These are phyloP conservation scores for Agelas oroides DNA, from an alignment of 37 sponge, comb jelly and placozoan genomes.

Conservation along the genomic window DNA sequence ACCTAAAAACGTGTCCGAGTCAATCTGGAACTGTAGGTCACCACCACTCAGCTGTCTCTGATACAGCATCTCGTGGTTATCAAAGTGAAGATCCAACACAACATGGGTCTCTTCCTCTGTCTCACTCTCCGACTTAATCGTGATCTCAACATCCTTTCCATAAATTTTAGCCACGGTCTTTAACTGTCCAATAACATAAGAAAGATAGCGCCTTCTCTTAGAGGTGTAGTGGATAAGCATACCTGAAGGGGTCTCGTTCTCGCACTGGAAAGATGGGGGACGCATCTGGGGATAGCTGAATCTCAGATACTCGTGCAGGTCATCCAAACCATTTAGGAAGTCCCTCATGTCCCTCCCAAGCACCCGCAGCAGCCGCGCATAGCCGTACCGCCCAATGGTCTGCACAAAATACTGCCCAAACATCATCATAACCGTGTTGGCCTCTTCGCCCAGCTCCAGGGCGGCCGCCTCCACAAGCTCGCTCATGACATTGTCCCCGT, in stretches of 20 bases:
- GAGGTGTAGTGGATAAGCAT: constrained; percentile 70
- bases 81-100: constrained; percentile 57
- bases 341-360: constrained; percentile 70
- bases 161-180: constrained; percentile 57
- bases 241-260: constrained; percentile 46
- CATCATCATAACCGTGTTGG: constrained; percentile 48
- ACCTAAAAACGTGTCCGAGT: constrained; percentile 34
- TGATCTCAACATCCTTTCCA: constrained; percentile 43
- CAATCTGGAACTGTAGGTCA: neutral
- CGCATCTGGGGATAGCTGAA: constrained; percentile 73
- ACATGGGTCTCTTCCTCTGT: constrained; percentile 25
- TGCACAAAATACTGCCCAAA: constrained; percentile 70
- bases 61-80: constrained; percentile 39
- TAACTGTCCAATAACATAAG: constrained; percentile 71
- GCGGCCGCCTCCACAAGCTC: constrained; percentile 57
- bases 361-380: constrained; percentile 65
- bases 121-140: constrained; percentile 6
- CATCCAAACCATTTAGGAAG: constrained; percentile 71
- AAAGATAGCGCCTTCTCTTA: constrained; percentile 40
- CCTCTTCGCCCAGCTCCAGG: constrained; percentile 42
- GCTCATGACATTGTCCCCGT: constrained; percentile 43
- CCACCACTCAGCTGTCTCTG: neutral
- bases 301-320: constrained; percentile 71
- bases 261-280: constrained; percentile 71
- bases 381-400: constrained; percentile 68